These are phyloP conservation scores for Eurystomus gularis DNA, from an alignment of 2,113 vertebrate species.

Conservation along the genomic window DNA sequence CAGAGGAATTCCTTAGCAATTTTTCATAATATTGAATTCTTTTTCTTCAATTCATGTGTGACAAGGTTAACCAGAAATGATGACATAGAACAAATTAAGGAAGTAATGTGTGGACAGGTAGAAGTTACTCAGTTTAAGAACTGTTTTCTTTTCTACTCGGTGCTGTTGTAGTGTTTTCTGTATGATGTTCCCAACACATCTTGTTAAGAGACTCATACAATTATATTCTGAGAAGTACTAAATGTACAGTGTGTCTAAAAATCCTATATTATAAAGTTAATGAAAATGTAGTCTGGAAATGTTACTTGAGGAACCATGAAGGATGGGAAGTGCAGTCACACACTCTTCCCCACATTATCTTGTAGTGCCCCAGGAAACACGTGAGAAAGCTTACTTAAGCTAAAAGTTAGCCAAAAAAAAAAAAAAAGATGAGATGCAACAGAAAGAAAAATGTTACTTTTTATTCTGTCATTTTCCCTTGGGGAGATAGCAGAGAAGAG, in stretches of 20 bases:
- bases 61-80: neutral
- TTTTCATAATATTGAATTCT: neutral
- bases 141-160: neutral
- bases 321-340: neutral
- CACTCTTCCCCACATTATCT: neutral
- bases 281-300: neutral
- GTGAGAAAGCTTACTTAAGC: neutral
- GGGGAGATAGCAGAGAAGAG: neutral
- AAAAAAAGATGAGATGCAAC: neutral
- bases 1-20: neutral
- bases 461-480: neutral
- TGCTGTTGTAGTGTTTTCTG: neutral
- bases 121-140: neutral
- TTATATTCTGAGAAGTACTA: neutral
- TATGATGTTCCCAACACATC: neutral
- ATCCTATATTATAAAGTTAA: neutral
- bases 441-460: neutral
- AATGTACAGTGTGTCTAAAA: neutral
- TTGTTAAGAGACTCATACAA: neutral
- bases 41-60: neutral
- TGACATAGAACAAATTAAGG: neutral
- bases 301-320: neutral
- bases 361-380: neutral
- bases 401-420: neutral
- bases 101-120: neutral